Evolutionary conservation across 2,113 vertebrate species (phyloP).

Genomic region (Pandion haliaetus): DNA sequence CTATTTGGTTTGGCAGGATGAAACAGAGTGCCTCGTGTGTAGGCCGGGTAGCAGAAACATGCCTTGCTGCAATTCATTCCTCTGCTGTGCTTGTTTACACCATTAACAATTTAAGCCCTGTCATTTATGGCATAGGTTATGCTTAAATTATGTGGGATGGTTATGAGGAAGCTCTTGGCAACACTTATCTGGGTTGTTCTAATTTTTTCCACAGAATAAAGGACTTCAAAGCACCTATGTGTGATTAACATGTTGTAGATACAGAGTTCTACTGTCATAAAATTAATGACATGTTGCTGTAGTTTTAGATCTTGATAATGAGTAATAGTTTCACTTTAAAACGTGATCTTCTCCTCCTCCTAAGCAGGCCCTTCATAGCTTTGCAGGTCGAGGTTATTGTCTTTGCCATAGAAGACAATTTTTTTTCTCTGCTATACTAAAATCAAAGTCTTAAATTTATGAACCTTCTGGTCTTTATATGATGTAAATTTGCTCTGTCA

Average conservation of each 20-base stretch:
- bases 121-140: background rate
- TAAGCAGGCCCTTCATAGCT: background rate
- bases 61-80: background rate
- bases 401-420: background rate
- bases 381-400: background rate
- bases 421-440: background rate
- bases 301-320: background rate
- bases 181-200: background rate
- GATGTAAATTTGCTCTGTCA: background rate
- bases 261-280: background rate
- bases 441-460: background rate
- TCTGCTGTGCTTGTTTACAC: background rate
- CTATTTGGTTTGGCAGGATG: background rate
- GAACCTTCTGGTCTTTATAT: background rate
- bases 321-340: background rate
- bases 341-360: background rate
- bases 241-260: background rate
- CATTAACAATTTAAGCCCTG: background rate
- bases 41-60: background rate
- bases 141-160: background rate
- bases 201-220: background rate
- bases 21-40: background rate
- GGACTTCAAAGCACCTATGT: background rate
- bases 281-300: background rate
- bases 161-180: background rate